phyloP scores from a whole-genome alignment of 2,797 vertebrate species.

The Selene dorsalis region DNA sequence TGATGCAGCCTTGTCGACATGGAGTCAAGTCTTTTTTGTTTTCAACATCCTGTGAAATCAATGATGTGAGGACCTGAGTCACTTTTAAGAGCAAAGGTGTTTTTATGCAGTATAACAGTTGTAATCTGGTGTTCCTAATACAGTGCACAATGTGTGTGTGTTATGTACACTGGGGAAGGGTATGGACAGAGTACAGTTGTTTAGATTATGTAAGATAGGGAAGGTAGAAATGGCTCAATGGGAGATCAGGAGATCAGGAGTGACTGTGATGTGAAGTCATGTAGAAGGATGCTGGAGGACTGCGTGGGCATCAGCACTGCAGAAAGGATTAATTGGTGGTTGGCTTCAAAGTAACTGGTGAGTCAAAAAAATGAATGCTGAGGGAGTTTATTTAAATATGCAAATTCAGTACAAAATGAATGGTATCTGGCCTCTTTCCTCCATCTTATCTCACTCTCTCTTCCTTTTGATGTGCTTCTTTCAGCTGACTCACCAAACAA shows the following conservation, averaged over 20 bases:
- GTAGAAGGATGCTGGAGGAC: background rate
- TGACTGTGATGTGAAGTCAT: too few species aligned
- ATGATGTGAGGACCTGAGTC: too few species aligned
- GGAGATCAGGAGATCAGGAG: background rate
- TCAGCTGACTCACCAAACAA: background rate
- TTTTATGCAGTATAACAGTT: too few species aligned
- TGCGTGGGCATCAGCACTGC: background rate
- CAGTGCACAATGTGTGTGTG: too few species aligned
- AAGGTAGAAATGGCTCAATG: background rate
- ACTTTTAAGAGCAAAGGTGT: too few species aligned
- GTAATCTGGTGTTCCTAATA: too few species aligned
- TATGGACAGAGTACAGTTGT: too few species aligned
- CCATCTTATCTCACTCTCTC: background rate
- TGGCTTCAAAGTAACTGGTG: background rate
- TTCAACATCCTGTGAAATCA: too few species aligned
- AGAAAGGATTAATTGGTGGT: background rate
- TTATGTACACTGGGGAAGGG: too few species aligned
- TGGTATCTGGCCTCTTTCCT: background rate
- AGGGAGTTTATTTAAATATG: background rate
- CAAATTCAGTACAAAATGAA: constrained; percentile 9
- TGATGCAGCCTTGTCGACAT: too few species aligned
- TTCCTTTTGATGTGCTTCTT: background rate
- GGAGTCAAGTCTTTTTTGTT: too few species aligned
- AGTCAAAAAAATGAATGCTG: background rate
- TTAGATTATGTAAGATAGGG: background rate